phyloP scores from a whole-genome alignment of 2,888 invertebrate species.

The Ptychoptera albimana region DNA sequence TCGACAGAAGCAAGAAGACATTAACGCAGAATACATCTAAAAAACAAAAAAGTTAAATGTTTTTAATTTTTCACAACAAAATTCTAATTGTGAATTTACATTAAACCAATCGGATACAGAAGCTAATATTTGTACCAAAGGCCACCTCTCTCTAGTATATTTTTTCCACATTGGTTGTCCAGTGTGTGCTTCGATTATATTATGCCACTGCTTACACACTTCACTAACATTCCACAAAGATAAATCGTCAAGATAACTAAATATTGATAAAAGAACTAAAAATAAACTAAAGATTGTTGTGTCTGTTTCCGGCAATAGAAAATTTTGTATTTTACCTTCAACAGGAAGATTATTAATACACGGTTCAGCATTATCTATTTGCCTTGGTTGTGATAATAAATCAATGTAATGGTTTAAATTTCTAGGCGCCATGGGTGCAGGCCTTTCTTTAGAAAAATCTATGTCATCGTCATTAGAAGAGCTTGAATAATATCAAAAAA shows the following conservation, averaged over 20 bases:
- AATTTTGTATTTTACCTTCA: conserved; percentile 26
- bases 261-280: conserved; percentile 63
- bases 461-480: background rate
- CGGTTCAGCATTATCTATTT: conserved; percentile 12
- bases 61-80: conserved; percentile 6
- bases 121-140: conserved; percentile 62
- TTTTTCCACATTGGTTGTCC: conserved; percentile 65
- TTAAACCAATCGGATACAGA: conserved; percentile 64
- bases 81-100: conserved; percentile 32
- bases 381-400: conserved; percentile 21
- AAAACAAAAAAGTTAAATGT: conserved; percentile 10
- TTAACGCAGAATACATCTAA: conserved; percentile 47
- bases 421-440: conserved; percentile 18
- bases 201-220: conserved; percentile 74
- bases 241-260: conserved; percentile 80
- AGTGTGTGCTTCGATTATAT: conserved; percentile 62
- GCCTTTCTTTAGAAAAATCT: conserved; percentile 4
- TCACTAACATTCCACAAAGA: conserved; percentile 78
- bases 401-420: conserved; percentile 24
- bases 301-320: too few species aligned
- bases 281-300: background rate
- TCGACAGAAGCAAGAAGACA: conserved; percentile 72
- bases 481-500: too few species aligned
- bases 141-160: conserved; percentile 68
- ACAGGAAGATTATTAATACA: conserved; percentile 23